Conservation (phyloP, 2,888 invertebrate species). For the Ferdinandea cuprea region DNA sequence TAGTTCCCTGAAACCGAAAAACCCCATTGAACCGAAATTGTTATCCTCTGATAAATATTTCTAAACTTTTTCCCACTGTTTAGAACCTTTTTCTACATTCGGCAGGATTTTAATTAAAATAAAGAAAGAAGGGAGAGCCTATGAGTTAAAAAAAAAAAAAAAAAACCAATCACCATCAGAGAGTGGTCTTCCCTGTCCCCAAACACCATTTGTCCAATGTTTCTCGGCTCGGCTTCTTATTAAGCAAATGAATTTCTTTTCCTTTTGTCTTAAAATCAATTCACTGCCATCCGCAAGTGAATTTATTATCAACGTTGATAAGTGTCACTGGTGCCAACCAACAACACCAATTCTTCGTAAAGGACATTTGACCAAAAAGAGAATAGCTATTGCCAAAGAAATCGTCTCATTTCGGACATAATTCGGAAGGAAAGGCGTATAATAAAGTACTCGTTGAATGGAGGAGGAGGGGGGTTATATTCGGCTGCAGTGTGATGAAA, state of each 20-base stretch:
- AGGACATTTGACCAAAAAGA: conserved; percentile 49
- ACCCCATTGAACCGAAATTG: conserved; percentile 64
- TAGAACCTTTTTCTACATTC: conserved; percentile 54
- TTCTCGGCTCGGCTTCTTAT: conserved; percentile 22
- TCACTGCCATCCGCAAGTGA: conserved; percentile 29
- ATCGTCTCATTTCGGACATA: conserved; percentile 51
- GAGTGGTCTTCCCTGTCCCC: neutral
- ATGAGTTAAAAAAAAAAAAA: neutral
- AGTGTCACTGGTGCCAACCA: conserved; percentile 56
- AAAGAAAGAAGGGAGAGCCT: conserved; percentile 36
- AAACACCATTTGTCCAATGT: conserved; percentile 23
- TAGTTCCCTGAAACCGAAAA: conserved; percentile 4
- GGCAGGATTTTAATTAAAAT: conserved; percentile 69
- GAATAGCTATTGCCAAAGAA: conserved; percentile 47
- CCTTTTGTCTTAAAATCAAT: conserved; percentile 27
- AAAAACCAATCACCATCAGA: conserved; percentile 1
- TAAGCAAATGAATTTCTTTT: conserved; percentile 10
- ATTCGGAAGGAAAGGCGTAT: conserved; percentile 46
- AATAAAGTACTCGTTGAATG: conserved; percentile 25
- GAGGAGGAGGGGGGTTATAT: neutral
- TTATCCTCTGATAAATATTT: conserved; percentile 67
- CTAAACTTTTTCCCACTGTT: conserved; percentile 68
- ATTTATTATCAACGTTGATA: conserved; percentile 65
- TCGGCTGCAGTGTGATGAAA: conserved; percentile 39
- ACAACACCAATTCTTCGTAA: neutral